Evolutionary conservation across 2,797 vertebrate species (phyloP).

Genomic region (Betta splendens): DNA sequence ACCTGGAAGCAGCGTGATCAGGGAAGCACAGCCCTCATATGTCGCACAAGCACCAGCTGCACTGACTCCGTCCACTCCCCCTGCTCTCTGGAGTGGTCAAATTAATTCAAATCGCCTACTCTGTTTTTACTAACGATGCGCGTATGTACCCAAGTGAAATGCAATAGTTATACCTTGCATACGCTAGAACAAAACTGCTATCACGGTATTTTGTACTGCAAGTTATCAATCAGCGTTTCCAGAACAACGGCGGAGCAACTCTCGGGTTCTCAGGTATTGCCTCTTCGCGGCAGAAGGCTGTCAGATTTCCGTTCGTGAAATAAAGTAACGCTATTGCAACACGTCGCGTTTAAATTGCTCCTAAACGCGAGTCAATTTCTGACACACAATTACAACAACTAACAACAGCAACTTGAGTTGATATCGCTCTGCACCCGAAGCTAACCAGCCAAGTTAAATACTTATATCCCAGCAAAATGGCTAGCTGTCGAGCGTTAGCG

Average conservation of each 20-base stretch:
- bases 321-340: slow-evolving; percentile 40
- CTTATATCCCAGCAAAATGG: slow-evolving; percentile 66
- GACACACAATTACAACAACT: neutral
- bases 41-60: slow-evolving; percentile 64
- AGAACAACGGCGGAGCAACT: slow-evolving; percentile 47
- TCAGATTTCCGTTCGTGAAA: slow-evolving; percentile 21
- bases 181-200: neutral
- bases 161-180: neutral
- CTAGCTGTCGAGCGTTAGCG: slow-evolving; percentile 64
- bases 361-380: neutral
- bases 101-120: slow-evolving; percentile 10
- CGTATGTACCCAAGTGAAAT: neutral
- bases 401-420: slow-evolving; percentile 9
- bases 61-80: slow-evolving; percentile 57
- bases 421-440: slow-evolving; percentile 6
- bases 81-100: slow-evolving; percentile 13
- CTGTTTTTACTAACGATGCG: neutral
- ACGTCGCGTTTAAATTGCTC: neutral
- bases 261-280: slow-evolving; percentile 64
- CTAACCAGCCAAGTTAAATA: slow-evolving; percentile 47
- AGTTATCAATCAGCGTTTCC: slow-evolving; percentile 15
- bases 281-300: slow-evolving; percentile 38
- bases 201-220: slow-evolving; percentile 1
- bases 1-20: slow-evolving; percentile 64
- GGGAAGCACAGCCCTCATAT: slow-evolving; percentile 44